Base-by-base conservation (phyloP, 1,140 invertebrate species). In the Akabosia matsudoensis region DNA sequence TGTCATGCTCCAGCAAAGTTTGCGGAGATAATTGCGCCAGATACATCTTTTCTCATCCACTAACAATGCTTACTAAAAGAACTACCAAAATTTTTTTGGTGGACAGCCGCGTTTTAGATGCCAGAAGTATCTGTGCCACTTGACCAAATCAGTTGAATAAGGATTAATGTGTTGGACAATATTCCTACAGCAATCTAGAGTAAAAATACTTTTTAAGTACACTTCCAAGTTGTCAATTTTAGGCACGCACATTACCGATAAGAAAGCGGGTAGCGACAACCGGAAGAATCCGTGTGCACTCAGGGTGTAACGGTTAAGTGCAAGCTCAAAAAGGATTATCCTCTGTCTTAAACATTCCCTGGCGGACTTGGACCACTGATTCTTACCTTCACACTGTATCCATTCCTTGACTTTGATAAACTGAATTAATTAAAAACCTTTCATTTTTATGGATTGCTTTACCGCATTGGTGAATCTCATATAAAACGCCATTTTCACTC, bases 121-220 rank as follows among this genome's bases (percentile, higher is more conserved):
- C 18, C 18, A 45, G 18, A 45, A 45, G 7, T 45, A 45, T 45
- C 18, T 10, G 7, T 45, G 18, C 18, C 18, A 45, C 18, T 45
- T 10, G 54, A 10, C 61, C 28, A 30, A 7, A 4, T 10, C 2
- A 67, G 24, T 30, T 67, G 61, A 22, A 67, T 30, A 7, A 67
- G 2, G 3, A 67, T 67, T 31, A 67, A 31, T 67, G 61, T 10
- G 31, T 67, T 67, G 13, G 61, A 67, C 28, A 67, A 22, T 7
- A 67, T 67, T 67, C 61, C 61, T 30, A 22, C 7, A 7, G 30
- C 61, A 67, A 67, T 67, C 61, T 67, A n/a, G n/a, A n/a, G 61
- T 31, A 7, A 22, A 30, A 30, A 61, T 7, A 61, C 7, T 61
- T 61, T 22, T 14, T 14, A 22, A 13, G n/a, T 61, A 61, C n/a